Evolutionary conservation across 2,888 invertebrate genomes (phyloP), one percentile per base, ranked within the genome.

Genomic region (Tachina lurida): DNA sequence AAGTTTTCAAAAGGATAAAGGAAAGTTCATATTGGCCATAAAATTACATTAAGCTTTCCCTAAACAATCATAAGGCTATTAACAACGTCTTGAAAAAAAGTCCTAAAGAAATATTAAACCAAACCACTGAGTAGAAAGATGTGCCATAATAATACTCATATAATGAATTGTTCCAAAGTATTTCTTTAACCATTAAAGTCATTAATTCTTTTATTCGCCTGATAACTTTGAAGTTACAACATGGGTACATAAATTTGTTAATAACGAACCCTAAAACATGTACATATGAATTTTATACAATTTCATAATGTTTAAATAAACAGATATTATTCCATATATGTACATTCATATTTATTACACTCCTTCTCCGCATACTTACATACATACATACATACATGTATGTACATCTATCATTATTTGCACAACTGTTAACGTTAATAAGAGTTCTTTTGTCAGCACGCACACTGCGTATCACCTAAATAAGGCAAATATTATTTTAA

Each of bases 381-480:
- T 4, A 15, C 52, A 45, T 17, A 70, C 22, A n/a, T 49, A 19
- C 17, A 17, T 4, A n/a, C n/a, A n/a, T n/a, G n/a, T n/a, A n/a
- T n/a, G n/a, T 49, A 19, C 17, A 17, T 4, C 8, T 45, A 13
- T 7, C 17, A 49, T 43, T 81, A 75, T 74, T 81, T 81, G 56
- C 75, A 75, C 68, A 75, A 81, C 62, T 75, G 62, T 81, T 81
- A 81, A 62, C 68, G 54, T 56, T 52, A 81, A 81, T 74, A 67
- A 31, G 31, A 31, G 31, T 31, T 9, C 1, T 19, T 39, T 41
- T 70, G 13, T 19, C 13, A 19, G 41, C 15, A 70, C 22, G 22
- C 71, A 67, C 52, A 60, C 60, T 41, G 10, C 8, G 60, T 3
- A 17, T 60, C 60, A 41, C 17, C 3, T 41, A 41, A 60, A 41